Conservation (phyloP, 1,140 invertebrate species). For the Saxidomus purpurata region DNA sequence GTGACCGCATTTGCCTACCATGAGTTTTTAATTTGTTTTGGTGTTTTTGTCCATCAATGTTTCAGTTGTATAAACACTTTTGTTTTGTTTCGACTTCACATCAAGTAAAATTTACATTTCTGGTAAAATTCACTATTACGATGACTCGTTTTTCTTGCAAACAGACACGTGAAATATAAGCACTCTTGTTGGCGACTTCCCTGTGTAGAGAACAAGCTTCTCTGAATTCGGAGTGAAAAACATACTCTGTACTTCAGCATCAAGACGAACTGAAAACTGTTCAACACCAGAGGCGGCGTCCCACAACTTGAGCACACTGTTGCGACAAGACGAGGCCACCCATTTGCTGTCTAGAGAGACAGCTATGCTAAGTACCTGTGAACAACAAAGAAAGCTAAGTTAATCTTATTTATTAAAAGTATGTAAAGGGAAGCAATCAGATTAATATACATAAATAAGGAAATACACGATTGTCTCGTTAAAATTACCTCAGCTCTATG, state of each 20-base stretch:
- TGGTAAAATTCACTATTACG: no score
- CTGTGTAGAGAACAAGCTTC: constrained; percentile 70
- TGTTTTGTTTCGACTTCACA: no score
- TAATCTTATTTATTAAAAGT: not conserved
- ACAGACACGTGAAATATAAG: constrained; percentile 65
- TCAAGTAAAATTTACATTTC: no score
- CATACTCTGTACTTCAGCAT: constrained; percentile 67
- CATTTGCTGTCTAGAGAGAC: constrained; percentile 74
- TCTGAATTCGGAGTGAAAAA: constrained; percentile 71
- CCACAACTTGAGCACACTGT: constrained; percentile 78
- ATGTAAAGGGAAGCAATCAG: no score
- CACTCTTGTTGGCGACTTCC: constrained; percentile 68
- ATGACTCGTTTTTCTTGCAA: not conserved
- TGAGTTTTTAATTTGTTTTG: no score
- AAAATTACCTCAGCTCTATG: constrained; percentile 73
- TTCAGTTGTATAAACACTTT: no score
- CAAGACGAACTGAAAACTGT: constrained; percentile 70
- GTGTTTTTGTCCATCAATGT: no score
- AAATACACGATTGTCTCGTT: not conserved
- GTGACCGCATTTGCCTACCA: no score
- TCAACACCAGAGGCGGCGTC: constrained; percentile 63
- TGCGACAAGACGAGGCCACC: constrained; percentile 73
- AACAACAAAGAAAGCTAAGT: constrained; percentile 11
- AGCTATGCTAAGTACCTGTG: constrained; percentile 68
- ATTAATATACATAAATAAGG: no score